A percentile compares a stretch with the other conserved stretches of the same genome.
Evolutionary conservation across 1,140 invertebrate genomes (phyloP).

Genomic region (Bombus soroeensis): DNA sequence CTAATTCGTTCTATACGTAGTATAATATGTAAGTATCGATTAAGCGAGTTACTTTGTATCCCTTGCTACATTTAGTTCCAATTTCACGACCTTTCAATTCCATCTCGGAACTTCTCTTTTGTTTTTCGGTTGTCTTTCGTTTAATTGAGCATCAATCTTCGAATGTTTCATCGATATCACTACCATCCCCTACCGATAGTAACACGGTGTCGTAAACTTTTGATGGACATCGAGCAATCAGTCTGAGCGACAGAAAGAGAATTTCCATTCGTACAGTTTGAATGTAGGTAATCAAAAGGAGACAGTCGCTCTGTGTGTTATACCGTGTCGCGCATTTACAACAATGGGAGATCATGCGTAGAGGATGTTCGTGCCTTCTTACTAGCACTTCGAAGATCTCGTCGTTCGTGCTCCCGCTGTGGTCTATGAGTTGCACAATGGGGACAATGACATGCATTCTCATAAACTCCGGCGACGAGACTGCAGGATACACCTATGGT

Average conservation of each 20-base stretch:
- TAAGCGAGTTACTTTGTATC: too few relatives aligned
- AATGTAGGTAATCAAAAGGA: conserved; percentile 19
- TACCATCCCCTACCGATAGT: neutral
- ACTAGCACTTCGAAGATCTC: conserved; percentile 40
- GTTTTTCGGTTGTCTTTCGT: too few relatives aligned
- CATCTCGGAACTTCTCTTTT: too few relatives aligned
- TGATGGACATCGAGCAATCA: conserved; percentile 6
- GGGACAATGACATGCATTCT: conserved; percentile 68
- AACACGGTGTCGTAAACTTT: conserved; percentile 14
- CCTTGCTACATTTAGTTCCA: too few relatives aligned
- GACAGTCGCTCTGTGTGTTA: neutral
- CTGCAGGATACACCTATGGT: conserved; percentile 41
- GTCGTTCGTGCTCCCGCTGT: conserved; percentile 27
- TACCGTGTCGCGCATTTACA: conserved; percentile 2
- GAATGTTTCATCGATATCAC: neutral
- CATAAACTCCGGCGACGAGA: conserved; percentile 56
- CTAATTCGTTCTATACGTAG: too few relatives aligned
- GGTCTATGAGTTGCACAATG: conserved; percentile 58
- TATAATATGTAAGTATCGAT: too few relatives aligned
- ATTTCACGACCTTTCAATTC: too few relatives aligned
- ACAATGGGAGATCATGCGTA: conserved; percentile 62
- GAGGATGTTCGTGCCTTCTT: conserved; percentile 39
- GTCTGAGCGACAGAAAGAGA: neutral
- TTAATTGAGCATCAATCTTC: neutral
- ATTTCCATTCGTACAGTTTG: neutral